Base-by-base conservation (phyloP, 1,140 invertebrate species). In the Drosophila murphyi region DNA sequence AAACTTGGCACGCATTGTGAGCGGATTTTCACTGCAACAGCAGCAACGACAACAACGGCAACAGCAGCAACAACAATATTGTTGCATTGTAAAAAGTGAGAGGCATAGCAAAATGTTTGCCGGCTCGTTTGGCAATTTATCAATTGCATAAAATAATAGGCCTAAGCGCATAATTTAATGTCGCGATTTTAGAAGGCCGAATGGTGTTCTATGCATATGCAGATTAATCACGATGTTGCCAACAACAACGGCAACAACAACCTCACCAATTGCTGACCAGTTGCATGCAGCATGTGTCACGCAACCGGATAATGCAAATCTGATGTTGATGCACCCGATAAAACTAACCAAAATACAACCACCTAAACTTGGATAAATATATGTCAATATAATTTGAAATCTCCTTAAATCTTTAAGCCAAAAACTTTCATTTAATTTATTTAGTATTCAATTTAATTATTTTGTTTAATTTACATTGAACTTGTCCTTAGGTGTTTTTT, bases 131-230 rank as follows among this genome's bases (percentile, higher is more conserved):
- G 74, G 78, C 82, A 87, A 88, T 89, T 88, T 88, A 89, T 88
- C 85, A 89, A 88, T 72, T 79, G 85, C 85, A 90, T 89, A 78
- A 90, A 89, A 89, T 89, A 89, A 89, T 89, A 89, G 85, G 85
- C 85, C 85, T 89, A 89, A 80, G 64, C 65, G 85, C 85, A 88
- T 88, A 88, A 88, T 85, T 88, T 88, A 88, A 85, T 89, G 86
- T 89, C 68, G 74, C 85, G 54, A 73, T 48, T 63, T 76, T 70
- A 72, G 70, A 89, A 89, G 85, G 85, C 85, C 73, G 56, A 28
- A n/a, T 45, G 29, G 34, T 10, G 47, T 69, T 69, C 71, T 69
- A 60, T 47, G 50, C 20, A 48, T 74, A 89, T 89, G 85, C 86
- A 90, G 85, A 89, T 89, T 88, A 71, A 89, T 82, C 78, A 80